Conservation (phyloP, 2,113 vertebrate species). For the Donacobius atricapilla region DNA sequence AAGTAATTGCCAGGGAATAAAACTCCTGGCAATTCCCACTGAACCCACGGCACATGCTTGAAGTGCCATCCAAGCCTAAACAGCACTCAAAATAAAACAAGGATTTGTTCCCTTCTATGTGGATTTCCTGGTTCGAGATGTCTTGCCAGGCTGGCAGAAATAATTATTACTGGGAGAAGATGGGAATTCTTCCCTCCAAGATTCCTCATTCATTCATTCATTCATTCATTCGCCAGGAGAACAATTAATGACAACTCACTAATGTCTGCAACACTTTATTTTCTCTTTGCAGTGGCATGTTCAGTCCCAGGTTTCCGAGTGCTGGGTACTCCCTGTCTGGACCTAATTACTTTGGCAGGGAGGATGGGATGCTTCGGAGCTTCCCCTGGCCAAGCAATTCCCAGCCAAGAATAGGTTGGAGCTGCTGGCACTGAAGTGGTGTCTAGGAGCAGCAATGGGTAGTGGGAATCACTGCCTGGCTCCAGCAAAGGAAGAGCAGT, state of each 20-base stretch:
- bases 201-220: constrained; percentile 8
- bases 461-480: background rate
- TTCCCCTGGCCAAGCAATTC: background rate
- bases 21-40: constrained; percentile 23
- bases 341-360: constrained; percentile 39
- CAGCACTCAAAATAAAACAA: background rate
- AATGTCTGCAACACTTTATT: background rate
- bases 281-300: background rate
- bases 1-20: background rate
- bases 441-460: background rate
- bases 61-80: background rate
- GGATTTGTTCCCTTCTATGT: constrained; percentile 14
- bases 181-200: constrained; percentile 27
- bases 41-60: background rate
- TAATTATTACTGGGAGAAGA: constrained; percentile 27
- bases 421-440: constrained; percentile 14
- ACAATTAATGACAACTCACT: constrained; percentile 47
- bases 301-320: background rate
- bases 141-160: constrained; percentile 33
- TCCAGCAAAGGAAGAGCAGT: constrained; percentile 29
- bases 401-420: constrained; percentile 18
- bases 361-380: background rate
- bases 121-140: background rate
- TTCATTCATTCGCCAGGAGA: constrained; percentile 26
- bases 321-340: constrained; percentile 28